A percentile compares a stretch with the other conserved stretches of the same genome.
These are phyloP conservation scores for Sarcophaga subvicina DNA, from an alignment of 2,888 invertebrate species.

Conservation along the genomic window DNA sequence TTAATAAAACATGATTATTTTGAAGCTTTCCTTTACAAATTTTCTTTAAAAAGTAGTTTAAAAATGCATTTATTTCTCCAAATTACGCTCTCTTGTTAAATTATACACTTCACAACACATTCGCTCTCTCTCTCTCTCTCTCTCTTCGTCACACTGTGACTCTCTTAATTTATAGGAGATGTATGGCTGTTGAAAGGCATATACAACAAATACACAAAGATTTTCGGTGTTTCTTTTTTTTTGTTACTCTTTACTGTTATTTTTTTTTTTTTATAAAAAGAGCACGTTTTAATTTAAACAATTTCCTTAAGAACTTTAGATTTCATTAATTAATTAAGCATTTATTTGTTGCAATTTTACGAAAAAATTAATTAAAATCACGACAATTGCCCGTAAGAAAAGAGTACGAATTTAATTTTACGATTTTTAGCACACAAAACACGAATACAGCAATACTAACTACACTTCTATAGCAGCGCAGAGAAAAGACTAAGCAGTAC, in stretches of 20 bases:
- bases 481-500: not conserved
- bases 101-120: not conserved
- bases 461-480: not conserved
- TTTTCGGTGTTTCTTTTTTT: slow-evolving; percentile 9
- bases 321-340: too few species aligned
- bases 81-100: not conserved
- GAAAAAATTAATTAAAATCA: not conserved
- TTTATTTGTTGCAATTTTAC: not conserved
- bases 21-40: too few species aligned
- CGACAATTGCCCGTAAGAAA: not conserved
- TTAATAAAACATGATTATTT: too few species aligned
- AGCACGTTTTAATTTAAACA: too few species aligned
- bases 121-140: not conserved
- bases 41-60: too few species aligned
- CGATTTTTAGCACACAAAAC: not conserved
- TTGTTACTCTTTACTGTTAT: not conserved
- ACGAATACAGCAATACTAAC: not conserved
- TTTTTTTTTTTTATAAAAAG: too few species aligned
- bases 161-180: not conserved
- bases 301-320: too few species aligned
- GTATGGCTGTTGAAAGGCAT: slow-evolving; percentile 11
- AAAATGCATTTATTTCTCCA: too few species aligned
- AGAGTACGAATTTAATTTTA: too few species aligned
- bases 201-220: slow-evolving; percentile 48
- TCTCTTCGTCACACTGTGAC: not conserved